Percentiles rank a stretch among this genome's conserved stretches.
phyloP scores from a whole-genome alignment of 2,888 invertebrate genomes.

The Drosophila monieri region DNA sequence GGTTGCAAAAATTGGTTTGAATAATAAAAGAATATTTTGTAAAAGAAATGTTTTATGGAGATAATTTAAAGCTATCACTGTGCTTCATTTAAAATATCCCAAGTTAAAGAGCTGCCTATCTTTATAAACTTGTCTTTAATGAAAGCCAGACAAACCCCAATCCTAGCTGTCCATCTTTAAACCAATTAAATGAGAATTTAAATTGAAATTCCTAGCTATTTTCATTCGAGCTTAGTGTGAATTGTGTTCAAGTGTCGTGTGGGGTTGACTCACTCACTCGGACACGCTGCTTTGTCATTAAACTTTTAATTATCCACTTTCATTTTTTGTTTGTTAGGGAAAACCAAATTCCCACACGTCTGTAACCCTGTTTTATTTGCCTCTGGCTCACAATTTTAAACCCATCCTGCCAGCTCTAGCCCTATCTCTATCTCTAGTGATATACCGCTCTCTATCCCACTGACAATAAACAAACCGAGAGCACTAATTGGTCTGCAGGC shows the following conservation, averaged over 20 bases:
- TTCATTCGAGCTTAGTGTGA: constrained; percentile 13
- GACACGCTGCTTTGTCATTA: constrained; percentile 38
- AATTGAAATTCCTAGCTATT: constrained; percentile 27
- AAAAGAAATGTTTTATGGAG: no score
- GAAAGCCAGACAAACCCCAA: not conserved
- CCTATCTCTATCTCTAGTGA: constrained; percentile 1
- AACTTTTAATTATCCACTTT: constrained; percentile 43
- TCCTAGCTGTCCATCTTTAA: not conserved
- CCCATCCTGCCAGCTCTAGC: constrained; percentile 29
- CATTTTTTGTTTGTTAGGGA: constrained; percentile 10
- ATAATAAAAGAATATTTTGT: no score
- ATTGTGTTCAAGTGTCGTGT: constrained; percentile 1
- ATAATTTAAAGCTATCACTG: no score
- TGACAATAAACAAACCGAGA: constrained; percentile 64
- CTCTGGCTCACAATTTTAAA: constrained; percentile 54
- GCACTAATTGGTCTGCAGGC: constrained; percentile 74
- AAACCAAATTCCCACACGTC: constrained; percentile 49
- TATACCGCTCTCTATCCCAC: constrained; percentile 17
- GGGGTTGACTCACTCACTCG: constrained; percentile 8
- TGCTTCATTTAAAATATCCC: no score
- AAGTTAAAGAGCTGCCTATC: no score
- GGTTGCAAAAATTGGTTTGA: not conserved
- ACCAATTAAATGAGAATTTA: constrained; percentile 9
- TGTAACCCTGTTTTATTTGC: constrained; percentile 46
- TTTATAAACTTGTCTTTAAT: not conserved